Percentiles rank a stretch among this genome's conserved stretches.
Conservation (phyloP, 2,888 invertebrate species). For the Acronicta alni region DNA sequence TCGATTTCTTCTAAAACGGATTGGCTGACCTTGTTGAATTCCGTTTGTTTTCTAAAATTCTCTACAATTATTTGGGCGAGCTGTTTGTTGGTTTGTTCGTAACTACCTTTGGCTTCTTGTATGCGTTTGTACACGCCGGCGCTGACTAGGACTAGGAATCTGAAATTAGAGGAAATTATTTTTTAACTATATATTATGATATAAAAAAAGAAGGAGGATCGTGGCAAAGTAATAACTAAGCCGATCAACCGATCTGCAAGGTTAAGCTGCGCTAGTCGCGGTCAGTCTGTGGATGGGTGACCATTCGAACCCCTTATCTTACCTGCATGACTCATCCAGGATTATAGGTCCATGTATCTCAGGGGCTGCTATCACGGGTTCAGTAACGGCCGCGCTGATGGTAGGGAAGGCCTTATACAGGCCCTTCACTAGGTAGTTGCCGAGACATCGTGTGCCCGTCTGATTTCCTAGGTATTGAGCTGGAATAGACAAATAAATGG, state of each 20-base stretch:
- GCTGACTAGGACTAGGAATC: constrained; percentile 95
- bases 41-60: constrained; percentile 94
- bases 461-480: constrained; percentile 93
- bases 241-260: too few species aligned
- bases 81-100: constrained; percentile 94
- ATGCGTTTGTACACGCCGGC: constrained; percentile 95
- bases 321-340: constrained; percentile 93
- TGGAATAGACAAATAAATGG: constrained; percentile 58
- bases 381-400: constrained; percentile 91
- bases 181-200: too few species aligned
- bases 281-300: too few species aligned
- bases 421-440: constrained; percentile 96
- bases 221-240: too few species aligned
- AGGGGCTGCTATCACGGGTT: constrained; percentile 95
- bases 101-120: constrained; percentile 92
- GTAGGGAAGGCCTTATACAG: constrained; percentile 95
- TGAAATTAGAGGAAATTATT: constrained; percentile 61
- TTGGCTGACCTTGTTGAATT: constrained; percentile 95
- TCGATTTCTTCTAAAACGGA: constrained; percentile 95
- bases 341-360: constrained; percentile 95
- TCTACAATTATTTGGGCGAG: constrained; percentile 94
- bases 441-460: constrained; percentile 95
- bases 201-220: too few species aligned
- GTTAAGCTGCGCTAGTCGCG: too few species aligned
- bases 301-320: too few species aligned